Evolutionary conservation across 2,797 vertebrate species (phyloP), one percentile per base, ranked within the genome.

Genomic region (Pagetopsis macropterus): DNA sequence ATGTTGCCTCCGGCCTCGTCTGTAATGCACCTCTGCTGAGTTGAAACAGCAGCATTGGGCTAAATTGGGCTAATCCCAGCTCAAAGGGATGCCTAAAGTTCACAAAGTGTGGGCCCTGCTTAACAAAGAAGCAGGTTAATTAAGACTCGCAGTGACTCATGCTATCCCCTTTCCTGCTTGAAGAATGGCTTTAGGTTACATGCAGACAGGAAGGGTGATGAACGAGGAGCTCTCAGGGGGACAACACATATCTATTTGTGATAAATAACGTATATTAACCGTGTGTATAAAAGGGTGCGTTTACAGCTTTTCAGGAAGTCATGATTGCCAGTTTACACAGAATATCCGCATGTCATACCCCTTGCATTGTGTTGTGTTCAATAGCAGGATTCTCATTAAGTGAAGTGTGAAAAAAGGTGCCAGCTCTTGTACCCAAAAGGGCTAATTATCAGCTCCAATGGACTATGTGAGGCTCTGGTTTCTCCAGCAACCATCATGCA

Each of bases 11-110:
- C 3, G 70, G 85, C 72, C 71, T 79, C 23, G 60, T 89, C 84
- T 86, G 78, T 83, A 84, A 88, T 83, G 84, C 78, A 91, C 85
- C 86, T 87, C 77, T 85, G 78, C 84, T 82, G 74, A 81, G 84
- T 89, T 92, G 82, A 90, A 89, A 88, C 86, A 87, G 85, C 82
- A 75, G 81, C 62, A 86, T 65, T 75, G 84, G 88, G 76, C 82
- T 82, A 90, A 91, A 93, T 84, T 90, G 83, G 88, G 87, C 84
- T 92, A 92, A 93, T 93, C 90, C 79, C 60, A 74, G 87, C 90
- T 93, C 91, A 90, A 87, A 91, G 90, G 89, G 83, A 91, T 87
- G 88, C 88, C 84, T 88, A 88, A 90, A 91, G 88, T 92, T 92
- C 88, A 88, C 76, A 84, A 90, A 91, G 81, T 85, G 75, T 87